Base-by-base conservation (phyloP, 2,888 invertebrate species). In the Agonopterix subpropinquella region DNA sequence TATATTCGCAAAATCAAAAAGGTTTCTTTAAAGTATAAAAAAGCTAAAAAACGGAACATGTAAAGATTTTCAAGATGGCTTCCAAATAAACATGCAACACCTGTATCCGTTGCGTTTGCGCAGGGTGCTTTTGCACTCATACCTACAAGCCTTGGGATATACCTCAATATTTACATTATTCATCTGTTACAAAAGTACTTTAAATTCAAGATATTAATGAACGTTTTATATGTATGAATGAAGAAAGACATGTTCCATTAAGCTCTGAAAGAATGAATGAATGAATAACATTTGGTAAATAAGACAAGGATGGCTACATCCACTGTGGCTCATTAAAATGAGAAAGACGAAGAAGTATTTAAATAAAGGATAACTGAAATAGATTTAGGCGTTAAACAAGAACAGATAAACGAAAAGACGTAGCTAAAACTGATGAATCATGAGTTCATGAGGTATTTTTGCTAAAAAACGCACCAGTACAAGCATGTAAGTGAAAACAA, bases 21-120 rank as follows among this genome's bases (percentile, higher is more conserved):
- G 63, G 61, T 62, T 67, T 64, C 64, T 44, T 11, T 50, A 56
- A 67, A 70, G 69, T 44, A 18, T 50, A 56, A 67, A 70, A 70
- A 66, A 58, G 53, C 53, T 55, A 67, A 70, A 73, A 71, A 65
- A 56, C 53, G 53, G 60, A 62, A 54, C 52, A 53, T 62, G 65
- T 58, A 65, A 60, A 65, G 73, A 73, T 75, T 79, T 70, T 67
- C 67, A 70, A 72, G 64, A 70, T 72, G 71, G 71, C 67, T 62
- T 57, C 66, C 61, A 64, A 65, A 64, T 64, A 64, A 59, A 65
- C 55, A 57, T 53, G 49, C 54, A 68, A 67, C 83, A 83, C 79
- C 83, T 84, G 84, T 83, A 81, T 83, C 83, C 81, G 78, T 64
- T 68, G 63, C 53, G 56, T 53, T 50, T 52, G 57, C 54, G 46